Base-by-base conservation (phyloP, 2,113 vertebrate species). In the Gavialis gangeticus region DNA sequence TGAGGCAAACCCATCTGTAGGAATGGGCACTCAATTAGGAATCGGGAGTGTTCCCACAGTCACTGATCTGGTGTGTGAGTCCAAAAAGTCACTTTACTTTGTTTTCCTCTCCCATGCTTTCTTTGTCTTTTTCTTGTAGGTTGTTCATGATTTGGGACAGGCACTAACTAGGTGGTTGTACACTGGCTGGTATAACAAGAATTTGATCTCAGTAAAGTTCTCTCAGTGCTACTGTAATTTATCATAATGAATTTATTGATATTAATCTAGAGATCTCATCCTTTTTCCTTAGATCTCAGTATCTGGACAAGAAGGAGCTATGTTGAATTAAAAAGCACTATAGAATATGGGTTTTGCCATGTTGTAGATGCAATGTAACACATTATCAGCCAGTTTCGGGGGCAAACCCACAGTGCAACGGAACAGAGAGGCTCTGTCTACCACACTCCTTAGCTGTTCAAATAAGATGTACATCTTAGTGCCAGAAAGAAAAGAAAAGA, bases 1-100 rank as follows among this genome's bases (percentile, higher is more conserved):
- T 90, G 77, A 93, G 89, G 46, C 67, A 85, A 91, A 95, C 78
- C 75, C 83, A 54, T 82, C 95, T 71, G 27, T 59, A 71, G 89
- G 76, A 37, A 71, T 37, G 37, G 94, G 58, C 62, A 73, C 37
- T 95, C 93, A 75, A 80, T 89, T 94, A 92, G 60, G 66, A 95
- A 30, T 46, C 56, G 89, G 89, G 87, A 87, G n/a, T 82, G 78
- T 59, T 79, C 93, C 56, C 15, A 17, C 56, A 75, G 34, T 77
- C 75, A 83, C 16, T 78, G 71, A 27, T 25, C 30, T 82, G 46
- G 12, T 9, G 4, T 30, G 14, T 22, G 81, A 0, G 3, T 9
- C 5, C 10, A 15, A 67, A 28, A 30, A 34, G 55, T 17, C 25
- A 76, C 60, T 34, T 56, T 34, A 28, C 81, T 66, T 75, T 77